These are phyloP conservation scores for Euzetes globulus DNA, from an alignment of 2,888 invertebrate species.

Conservation along the genomic window DNA sequence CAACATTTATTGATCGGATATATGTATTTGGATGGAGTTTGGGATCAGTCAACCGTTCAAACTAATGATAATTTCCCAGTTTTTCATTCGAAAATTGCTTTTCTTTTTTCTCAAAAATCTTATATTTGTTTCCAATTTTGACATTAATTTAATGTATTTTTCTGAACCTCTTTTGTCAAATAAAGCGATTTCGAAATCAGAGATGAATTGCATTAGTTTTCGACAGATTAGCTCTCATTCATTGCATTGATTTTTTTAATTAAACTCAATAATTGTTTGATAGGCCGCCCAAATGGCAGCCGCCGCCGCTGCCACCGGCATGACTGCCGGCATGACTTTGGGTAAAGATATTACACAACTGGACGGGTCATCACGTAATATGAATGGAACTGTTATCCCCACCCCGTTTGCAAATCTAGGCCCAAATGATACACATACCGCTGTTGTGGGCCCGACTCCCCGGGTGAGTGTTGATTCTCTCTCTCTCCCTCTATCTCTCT, in stretches of 20 bases:
- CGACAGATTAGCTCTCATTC: neutral
- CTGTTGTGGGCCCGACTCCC: slow-evolving; percentile 27
- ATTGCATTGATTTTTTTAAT: slow-evolving; percentile 1
- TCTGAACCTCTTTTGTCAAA: neutral
- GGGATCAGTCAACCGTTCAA: slow-evolving; percentile 8
- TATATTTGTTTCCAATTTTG: slow-evolving; percentile 3
- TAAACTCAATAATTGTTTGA: neutral
- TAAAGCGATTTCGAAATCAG: neutral
- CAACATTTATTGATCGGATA: slow-evolving; percentile 25
- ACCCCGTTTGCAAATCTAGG: slow-evolving; percentile 25
- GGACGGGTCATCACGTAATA: slow-evolving; percentile 24
- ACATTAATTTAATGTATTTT: neutral
- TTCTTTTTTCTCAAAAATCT: neutral
- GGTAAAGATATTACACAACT: slow-evolving; percentile 24
- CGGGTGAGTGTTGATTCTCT: slow-evolving; percentile 17
- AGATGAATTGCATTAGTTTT: neutral
- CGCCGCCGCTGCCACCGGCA: neutral
- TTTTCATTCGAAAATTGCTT: slow-evolving; percentile 18
- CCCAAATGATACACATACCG: slow-evolving; percentile 19
- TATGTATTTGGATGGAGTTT: neutral
- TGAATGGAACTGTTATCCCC: slow-evolving; percentile 12
- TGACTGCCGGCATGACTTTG: slow-evolving; percentile 2
- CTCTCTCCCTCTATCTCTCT: neutral
- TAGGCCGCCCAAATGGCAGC: slow-evolving; percentile 31
- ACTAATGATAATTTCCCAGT: slow-evolving; percentile 26